Base-by-base conservation (phyloP, 2,113 vertebrate genomes). In the Daboia siamensis region DNA sequence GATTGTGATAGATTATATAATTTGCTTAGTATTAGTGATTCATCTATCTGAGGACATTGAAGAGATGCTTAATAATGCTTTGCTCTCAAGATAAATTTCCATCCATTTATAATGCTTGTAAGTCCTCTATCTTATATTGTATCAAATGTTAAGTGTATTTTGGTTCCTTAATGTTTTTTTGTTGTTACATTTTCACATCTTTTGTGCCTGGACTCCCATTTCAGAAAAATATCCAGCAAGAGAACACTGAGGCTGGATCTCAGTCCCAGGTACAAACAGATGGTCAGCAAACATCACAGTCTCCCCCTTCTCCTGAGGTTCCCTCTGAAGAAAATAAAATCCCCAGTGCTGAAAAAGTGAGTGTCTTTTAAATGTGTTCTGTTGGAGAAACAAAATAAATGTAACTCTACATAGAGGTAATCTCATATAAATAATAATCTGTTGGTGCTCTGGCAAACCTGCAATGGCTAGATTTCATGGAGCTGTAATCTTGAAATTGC, bases 191-290 rank as follows among this genome's bases (percentile, higher is more conserved):
- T 96, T 97, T 97, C 97, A 97, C 98, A 98, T 98, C 97, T 97
- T 97, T 98, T 98, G 97, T 98, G 97, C 97, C 97, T 98, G 98
- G 98, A 97, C 97, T 98, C 97, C 97, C 96, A 96, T 98, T 98
- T 97, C 98, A 98, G 98, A 98, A 98, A 95, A 97, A 97, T 97
- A 95, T 95, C 97, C 98, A 98, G 97, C 98, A 97, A 97, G 98
- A 98, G 96, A 97, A 96, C 97, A 97, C 93, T 97, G 97, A 98
- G 95, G 98, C 97, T 98, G 98, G 97, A 97, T 96, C 97, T 96
- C 98, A 97, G 97, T 95, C 98, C 97, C 98, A 98, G 96, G 97
- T 98, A 98, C 98, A 98, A 98, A 98, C 96, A 94, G 98, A 98
- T 98, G 98, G 95, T 93, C 97, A 98, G 89, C 97, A 97, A 95